Conservation (phyloP, 2,113 vertebrate species). For the Edolisoma coerulescens region DNA sequence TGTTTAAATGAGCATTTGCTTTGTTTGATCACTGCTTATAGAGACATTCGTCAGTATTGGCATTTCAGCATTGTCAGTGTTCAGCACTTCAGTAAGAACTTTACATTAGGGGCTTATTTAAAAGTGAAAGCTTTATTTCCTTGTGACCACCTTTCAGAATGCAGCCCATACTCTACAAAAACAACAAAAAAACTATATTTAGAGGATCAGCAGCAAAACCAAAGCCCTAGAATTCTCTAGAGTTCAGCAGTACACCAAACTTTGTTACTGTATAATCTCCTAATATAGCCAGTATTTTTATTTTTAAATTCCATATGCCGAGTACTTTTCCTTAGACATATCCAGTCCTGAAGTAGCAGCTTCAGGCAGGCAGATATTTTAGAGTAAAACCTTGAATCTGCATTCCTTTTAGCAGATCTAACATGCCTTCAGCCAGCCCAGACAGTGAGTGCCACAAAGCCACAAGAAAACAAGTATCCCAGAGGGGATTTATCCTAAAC, state of each 20-base stretch:
- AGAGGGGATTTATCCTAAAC: background rate
- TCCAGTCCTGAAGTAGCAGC: background rate
- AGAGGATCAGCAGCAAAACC: background rate
- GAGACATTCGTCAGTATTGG: background rate
- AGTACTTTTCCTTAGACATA: background rate
- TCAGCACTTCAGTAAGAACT: background rate
- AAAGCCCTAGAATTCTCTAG: background rate
- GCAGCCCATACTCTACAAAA: background rate
- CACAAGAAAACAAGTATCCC: background rate
- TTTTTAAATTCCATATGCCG: background rate
- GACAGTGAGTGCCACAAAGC: background rate
- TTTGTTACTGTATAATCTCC: background rate
- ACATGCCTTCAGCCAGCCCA: background rate
- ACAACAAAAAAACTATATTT: background rate
- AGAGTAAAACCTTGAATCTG: background rate
- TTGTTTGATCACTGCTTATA: background rate
- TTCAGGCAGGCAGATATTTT: background rate
- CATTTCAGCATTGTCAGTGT: background rate
- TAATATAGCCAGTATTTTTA: background rate
- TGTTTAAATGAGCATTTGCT: background rate
- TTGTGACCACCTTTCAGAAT: background rate
- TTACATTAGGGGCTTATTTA: background rate
- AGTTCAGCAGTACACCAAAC: background rate
- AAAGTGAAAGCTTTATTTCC: background rate
- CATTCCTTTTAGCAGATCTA: background rate